These are phyloP conservation scores for Oxyura jamaicensis DNA, from an alignment of 2,113 vertebrate species.

Conservation along the genomic window DNA sequence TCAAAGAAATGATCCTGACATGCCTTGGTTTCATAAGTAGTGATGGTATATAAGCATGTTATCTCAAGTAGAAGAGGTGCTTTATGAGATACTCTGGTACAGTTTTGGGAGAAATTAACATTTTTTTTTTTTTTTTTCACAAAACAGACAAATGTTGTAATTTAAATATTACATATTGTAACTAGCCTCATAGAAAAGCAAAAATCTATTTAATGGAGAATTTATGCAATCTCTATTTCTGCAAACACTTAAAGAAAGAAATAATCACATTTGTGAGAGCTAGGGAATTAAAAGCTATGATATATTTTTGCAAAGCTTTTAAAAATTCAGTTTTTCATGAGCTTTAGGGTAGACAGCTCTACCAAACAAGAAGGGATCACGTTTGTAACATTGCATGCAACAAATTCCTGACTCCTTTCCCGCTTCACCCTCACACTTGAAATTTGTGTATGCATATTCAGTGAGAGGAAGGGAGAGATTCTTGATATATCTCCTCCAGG, in stretches of 20 bases:
- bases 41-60: background rate
- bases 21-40: background rate
- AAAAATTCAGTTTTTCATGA: background rate
- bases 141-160: background rate
- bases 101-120: background rate
- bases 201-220: background rate
- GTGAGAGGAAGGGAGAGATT: background rate
- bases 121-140: rapidly evolving
- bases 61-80: background rate
- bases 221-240: background rate
- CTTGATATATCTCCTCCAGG: slow-evolving; percentile 29
- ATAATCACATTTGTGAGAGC: background rate
- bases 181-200: background rate
- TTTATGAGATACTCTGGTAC: background rate
- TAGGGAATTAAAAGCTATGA: background rate
- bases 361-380: background rate
- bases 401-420: background rate
- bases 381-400: background rate
- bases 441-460: background rate
- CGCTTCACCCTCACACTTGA: background rate
- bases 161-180: background rate
- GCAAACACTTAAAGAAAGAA: background rate
- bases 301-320: background rate
- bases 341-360: background rate
- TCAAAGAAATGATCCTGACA: background rate